Evolutionary conservation across 2,888 invertebrate genomes (phyloP), one percentile per base, ranked within the genome.

Genomic region (Strigamia maritima): DNA sequence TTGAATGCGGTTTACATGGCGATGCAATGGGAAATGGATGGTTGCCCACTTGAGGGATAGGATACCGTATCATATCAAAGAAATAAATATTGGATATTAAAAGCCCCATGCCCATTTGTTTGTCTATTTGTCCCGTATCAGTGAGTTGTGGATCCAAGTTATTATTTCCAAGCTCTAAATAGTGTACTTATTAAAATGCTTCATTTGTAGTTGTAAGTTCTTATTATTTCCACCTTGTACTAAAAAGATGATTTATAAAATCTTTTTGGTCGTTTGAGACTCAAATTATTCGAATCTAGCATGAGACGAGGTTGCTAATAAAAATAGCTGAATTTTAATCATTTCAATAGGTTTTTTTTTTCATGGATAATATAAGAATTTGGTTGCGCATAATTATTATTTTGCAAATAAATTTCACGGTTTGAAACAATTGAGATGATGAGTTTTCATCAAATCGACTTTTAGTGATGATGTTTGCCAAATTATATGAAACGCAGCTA

Each of bases 61-160:
- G 14, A 31, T 31, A 31, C 31, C 49, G 4, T 65, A 65, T 65
- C 65, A 65, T 65, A 65, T 65, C 65, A 26, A 26, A 10, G 2
- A 12, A 65, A 65, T 65, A 65, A 65, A 65, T 65, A 65, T 65
- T 65, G 26, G 10, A 26, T 65, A 65, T 65, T 65, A 65, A 65
- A 65, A 65, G 65, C 65, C 28, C 49, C 26, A 26, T 16, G 26
- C 28, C 3, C 65, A 26, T 65, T 65, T 65, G 26, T 65, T 65
- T 65, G 24, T 26, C 65, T 65, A 26, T 60, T 60, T 60, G 60
- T 60, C 24, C 60, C 24, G 19, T 60, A 60, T 65, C 65, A 65
- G 65, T 65, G 26, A 65, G 2, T 16, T 3, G 26, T 24, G 26
- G 26, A 24, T 65, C 65, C 26, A 26, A 65, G 65, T 65, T 65